phyloP scores from a whole-genome alignment of 2,797 vertebrate genomes.

The Microctenopoma steveboyesi region DNA sequence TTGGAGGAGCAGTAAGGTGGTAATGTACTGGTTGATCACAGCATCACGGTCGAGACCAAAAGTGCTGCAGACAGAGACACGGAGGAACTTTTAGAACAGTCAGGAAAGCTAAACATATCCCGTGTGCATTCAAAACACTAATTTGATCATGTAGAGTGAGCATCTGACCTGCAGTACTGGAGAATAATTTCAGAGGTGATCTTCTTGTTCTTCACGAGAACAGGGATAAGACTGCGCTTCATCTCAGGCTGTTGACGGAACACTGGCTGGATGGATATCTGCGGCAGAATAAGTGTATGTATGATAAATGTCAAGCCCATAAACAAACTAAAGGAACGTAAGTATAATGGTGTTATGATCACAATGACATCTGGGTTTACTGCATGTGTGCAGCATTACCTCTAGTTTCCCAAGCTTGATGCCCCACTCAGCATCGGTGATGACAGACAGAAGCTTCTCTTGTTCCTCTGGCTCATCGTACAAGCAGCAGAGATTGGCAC shows the following conservation, averaged over 20 bases:
- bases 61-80: conserved; percentile 76
- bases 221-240: conserved; percentile 89
- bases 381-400: conserved; percentile 64
- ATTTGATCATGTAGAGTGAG: not conserved
- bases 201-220: conserved; percentile 87
- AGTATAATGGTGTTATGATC: not conserved
- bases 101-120: not conserved
- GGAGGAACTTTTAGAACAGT: not conserved
- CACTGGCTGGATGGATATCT: conserved; percentile 95
- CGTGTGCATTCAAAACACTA: not conserved
- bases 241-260: conserved; percentile 88
- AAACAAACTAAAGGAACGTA: not conserved
- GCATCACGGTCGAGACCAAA: conserved; percentile 88
- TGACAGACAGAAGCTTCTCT: conserved; percentile 87
- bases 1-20: conserved; percentile 88
- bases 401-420: conserved; percentile 89
- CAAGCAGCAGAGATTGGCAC: conserved; percentile 86
- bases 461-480: conserved; percentile 82
- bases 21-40: conserved; percentile 93
- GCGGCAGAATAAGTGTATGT: not conserved
- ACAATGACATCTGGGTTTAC: not conserved
- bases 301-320: not conserved
- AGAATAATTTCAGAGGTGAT: conserved; percentile 89
- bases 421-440: conserved; percentile 93
- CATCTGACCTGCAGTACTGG: conserved; percentile 90